These are phyloP conservation scores for Fratercula arctica DNA, from an alignment of 2,797 vertebrate genomes.

Conservation along the genomic window DNA sequence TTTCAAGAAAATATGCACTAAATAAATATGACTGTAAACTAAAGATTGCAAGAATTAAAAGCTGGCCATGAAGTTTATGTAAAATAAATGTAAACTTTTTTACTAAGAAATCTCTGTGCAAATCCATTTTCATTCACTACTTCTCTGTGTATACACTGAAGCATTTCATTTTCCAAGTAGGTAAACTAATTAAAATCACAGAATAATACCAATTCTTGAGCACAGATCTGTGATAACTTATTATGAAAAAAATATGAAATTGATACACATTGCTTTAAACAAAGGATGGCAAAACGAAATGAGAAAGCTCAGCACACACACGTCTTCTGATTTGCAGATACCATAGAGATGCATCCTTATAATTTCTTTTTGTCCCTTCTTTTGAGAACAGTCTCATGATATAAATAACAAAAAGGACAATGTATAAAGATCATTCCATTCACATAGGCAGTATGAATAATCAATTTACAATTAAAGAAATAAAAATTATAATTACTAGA, in stretches of 20 bases:
- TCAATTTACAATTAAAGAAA: neutral
- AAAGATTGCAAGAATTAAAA: neutral
- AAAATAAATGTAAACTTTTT: neutral
- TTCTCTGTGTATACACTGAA: neutral
- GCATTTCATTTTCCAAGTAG: neutral
- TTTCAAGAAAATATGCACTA: neutral
- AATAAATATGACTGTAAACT: neutral
- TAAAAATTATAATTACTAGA: neutral
- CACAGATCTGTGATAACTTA: neutral
- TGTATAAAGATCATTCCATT: neutral
- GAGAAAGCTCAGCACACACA: neutral
- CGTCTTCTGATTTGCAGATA: neutral
- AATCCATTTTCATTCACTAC: neutral
- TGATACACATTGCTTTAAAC: neutral
- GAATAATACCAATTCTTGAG: neutral
- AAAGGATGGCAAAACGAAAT: neutral
- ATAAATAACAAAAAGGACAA: neutral
- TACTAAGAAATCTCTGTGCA: neutral
- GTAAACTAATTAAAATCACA: neutral
- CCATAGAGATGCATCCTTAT: neutral
- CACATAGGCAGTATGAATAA: neutral
- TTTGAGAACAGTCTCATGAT: neutral
- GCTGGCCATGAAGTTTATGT: neutral
- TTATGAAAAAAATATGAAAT: neutral
- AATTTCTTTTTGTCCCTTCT: neutral